Percentiles rank a stretch among this genome's conserved stretches.
Conservation (phyloP, 2,113 vertebrate species). For the Heteronetta atricapilla region DNA sequence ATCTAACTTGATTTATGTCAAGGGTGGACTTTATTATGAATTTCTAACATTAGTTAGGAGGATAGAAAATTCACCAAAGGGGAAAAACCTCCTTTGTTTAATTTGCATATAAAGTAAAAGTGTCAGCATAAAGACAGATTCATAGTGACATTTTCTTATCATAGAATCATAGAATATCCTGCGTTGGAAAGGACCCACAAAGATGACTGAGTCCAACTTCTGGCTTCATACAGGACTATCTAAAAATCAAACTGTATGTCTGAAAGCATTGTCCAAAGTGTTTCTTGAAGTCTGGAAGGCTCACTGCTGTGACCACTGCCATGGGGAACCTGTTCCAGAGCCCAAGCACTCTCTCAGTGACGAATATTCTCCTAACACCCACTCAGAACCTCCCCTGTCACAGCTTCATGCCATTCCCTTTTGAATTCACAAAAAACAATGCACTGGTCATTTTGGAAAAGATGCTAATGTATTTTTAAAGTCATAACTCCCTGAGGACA, state of each 20-base stretch:
- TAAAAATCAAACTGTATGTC: neutral
- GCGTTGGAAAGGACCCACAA: neutral
- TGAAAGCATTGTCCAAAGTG: neutral
- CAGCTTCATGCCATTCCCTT: neutral
- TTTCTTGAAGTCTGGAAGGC: neutral
- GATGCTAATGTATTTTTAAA: neutral
- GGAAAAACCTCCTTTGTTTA: neutral
- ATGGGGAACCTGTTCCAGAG: neutral
- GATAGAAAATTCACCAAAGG: neutral
- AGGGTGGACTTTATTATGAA: neutral
- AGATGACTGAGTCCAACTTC: neutral
- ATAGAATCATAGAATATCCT: neutral
- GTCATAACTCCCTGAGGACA: neutral
- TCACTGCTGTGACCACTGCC: neutral
- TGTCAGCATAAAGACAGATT: fast-evolving
- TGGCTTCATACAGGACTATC: neutral
- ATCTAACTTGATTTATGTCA: neutral
- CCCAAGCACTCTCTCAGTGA: neutral
- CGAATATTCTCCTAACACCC: neutral
- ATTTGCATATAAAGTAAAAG: neutral
- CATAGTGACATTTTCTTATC: neutral
- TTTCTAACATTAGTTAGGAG: neutral
- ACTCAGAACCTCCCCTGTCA: neutral
- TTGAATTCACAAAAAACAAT: neutral
- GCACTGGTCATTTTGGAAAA: neutral